These are phyloP conservation scores for Ptiloglossa arizonensis DNA, from an alignment of 1,140 invertebrate genomes.

Conservation along the genomic window DNA sequence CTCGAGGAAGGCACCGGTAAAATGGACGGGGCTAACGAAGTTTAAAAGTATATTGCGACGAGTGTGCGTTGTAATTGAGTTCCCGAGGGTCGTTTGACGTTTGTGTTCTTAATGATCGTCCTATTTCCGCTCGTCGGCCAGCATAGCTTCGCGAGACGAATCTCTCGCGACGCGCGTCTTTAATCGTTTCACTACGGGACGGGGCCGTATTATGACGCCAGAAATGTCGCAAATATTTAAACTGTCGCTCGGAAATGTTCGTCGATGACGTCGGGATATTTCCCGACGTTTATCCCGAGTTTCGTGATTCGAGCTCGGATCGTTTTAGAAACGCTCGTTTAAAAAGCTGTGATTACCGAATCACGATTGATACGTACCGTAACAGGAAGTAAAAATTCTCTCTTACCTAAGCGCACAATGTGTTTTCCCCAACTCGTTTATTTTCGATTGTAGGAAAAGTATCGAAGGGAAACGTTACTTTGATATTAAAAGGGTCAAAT, in stretches of 20 bases:
- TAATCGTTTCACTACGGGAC: neutral
- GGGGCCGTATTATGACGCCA: neutral
- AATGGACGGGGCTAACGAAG: conserved; percentile 7
- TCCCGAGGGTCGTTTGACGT: conserved; percentile 12
- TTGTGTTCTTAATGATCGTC: conserved; percentile 22
- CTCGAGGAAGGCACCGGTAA: neutral
- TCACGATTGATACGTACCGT: no score
- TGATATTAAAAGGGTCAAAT: no score
- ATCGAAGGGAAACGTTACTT: no score
- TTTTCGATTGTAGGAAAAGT: no score
- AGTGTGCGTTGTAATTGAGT: conserved; percentile 10
- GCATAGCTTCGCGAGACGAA: neutral
- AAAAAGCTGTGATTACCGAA: no score
- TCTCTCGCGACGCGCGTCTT: neutral
- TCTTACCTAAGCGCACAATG: no score
- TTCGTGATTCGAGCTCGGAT: no score
- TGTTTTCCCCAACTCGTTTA: no score
- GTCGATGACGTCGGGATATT: no score
- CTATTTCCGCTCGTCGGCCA: neutral
- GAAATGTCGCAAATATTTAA: neutral
- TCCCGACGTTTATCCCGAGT: no score
- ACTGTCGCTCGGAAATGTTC: neutral
- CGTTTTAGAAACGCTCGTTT: no score
- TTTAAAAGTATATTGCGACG: conserved; percentile 8
- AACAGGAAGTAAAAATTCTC: no score